Evolutionary conservation across 2,797 vertebrate genomes (phyloP).

Genomic region (Pipistrellus nathusii): DNA sequence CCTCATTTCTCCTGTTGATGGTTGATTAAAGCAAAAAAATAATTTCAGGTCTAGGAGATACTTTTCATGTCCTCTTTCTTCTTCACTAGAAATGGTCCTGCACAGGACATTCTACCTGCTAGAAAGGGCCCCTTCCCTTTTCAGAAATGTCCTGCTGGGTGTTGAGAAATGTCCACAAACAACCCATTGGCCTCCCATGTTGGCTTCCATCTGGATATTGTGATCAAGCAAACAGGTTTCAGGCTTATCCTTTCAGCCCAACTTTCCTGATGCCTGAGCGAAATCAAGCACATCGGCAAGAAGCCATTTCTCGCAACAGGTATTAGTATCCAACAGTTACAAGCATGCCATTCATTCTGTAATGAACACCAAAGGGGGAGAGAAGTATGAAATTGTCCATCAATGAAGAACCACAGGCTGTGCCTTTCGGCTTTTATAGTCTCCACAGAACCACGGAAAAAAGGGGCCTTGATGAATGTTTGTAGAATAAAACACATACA

Average conservation of each 20-base stretch:
- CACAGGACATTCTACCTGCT: background rate
- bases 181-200: background rate
- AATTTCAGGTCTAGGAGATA: background rate
- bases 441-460: background rate
- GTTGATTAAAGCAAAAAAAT: background rate
- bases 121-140: background rate
- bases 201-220: background rate
- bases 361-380: fast-evolving
- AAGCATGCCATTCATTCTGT: background rate
- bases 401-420: fast-evolving
- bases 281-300: background rate
- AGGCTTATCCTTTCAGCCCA: background rate
- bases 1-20: background rate
- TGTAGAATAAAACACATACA: background rate
- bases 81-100: background rate
- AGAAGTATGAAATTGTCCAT: background rate
- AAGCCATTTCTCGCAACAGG: background rate
- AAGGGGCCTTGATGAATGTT: background rate
- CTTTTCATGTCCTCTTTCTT: background rate
- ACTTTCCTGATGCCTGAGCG: background rate
- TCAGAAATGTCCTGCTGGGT: background rate
- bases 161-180: background rate
- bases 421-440: background rate
- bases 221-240: background rate
- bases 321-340: background rate